Evolutionary conservation across 2,888 invertebrate species (phyloP).

Genomic region (Artemia sinica): DNA sequence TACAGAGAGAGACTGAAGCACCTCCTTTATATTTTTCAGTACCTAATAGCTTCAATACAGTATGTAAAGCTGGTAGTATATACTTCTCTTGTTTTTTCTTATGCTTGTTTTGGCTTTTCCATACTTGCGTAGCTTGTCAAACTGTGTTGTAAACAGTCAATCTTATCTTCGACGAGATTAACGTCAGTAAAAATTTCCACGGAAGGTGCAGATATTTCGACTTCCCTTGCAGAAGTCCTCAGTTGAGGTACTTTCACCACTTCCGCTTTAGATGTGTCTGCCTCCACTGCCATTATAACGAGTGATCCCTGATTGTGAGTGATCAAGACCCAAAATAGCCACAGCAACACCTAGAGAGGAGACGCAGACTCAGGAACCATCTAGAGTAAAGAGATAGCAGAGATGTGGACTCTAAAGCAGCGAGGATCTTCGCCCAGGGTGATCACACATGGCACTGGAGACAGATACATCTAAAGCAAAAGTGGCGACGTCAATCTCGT

Average conservation of each 20-base stretch:
- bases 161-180: no score
- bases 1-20: constrained; percentile 9
- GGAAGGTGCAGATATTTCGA: constrained; percentile 6
- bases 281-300: constrained; percentile 7
- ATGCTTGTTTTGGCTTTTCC: constrained; percentile 6
- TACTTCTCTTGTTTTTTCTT: constrained; percentile 9
- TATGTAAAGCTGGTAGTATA: constrained; percentile 6
- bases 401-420: no score
- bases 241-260: constrained; percentile 3
- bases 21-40: constrained; percentile 8
- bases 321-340: background rate
- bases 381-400: no score
- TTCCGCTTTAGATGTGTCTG: constrained; percentile 9
- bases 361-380: no score
- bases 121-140: constrained; percentile 6
- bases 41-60: constrained; percentile 9
- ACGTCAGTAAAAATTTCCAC: constrained; percentile 3
- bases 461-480: no score
- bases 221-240: constrained; percentile 2
- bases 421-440: no score
- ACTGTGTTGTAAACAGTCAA: constrained; percentile 9
- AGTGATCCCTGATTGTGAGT: background rate
- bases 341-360: no score
- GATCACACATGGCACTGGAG: no score
- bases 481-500: constrained; percentile 5